A percentile compares a stretch with the other conserved stretches of the same genome.
These are phyloP conservation scores for Nothoprocta pentlandii DNA, from an alignment of 2,113 vertebrate species.

Conservation along the genomic window DNA sequence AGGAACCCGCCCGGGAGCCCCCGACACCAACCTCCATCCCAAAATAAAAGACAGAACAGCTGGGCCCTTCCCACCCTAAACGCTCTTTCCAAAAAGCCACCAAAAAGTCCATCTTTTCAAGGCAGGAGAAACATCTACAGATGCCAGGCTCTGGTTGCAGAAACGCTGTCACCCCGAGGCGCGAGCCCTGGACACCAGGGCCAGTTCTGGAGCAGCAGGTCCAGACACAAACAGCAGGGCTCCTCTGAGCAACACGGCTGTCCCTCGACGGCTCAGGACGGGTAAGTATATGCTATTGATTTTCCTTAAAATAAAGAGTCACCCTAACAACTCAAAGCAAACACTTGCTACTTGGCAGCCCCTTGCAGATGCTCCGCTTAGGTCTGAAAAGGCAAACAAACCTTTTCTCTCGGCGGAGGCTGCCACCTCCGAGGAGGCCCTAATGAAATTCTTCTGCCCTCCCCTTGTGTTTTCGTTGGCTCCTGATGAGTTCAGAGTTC, in stretches of 20 bases:
- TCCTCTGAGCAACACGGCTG: not conserved
- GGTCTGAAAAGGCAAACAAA: conserved; percentile 45
- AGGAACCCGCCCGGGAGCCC: not conserved
- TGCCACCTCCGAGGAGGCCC: conserved; percentile 46
- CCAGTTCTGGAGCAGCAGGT: not conserved
- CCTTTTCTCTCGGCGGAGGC: not conserved
- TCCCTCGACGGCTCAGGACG: not conserved
- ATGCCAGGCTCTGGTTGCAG: not conserved
- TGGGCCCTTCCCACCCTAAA: not conserved
- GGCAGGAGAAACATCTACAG: not conserved
- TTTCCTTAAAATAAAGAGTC: conserved; percentile 39
- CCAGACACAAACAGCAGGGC: not conserved
- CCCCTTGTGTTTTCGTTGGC: conserved; percentile 62
- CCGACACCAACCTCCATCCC: not conserved
- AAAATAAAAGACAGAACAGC: not conserved
- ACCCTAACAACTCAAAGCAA: conserved; percentile 10
- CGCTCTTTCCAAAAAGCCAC: not conserved
- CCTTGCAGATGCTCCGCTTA: conserved; percentile 26
- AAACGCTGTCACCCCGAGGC: not conserved
- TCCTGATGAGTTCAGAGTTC: conserved; percentile 73
- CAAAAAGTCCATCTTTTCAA: not conserved
- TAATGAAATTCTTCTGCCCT: conserved; percentile 72
- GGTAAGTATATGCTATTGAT: conserved; percentile 39
- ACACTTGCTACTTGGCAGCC: conserved; percentile 12
- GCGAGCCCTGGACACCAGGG: not conserved